Conservation (phyloP, 1,140 invertebrate genomes). For the Aphaenogaster ashmeadi region DNA sequence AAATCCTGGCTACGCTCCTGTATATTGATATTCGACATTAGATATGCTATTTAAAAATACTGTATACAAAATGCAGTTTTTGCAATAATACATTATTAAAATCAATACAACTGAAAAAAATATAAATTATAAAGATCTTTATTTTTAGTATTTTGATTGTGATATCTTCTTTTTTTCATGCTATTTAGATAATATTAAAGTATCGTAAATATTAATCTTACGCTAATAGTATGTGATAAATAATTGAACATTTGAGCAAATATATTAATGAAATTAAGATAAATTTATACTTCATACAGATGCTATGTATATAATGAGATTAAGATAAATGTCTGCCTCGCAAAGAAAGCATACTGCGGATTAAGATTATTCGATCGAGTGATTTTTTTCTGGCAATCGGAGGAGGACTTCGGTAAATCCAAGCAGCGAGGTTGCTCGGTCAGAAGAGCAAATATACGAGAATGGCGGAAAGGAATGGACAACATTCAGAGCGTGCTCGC, state of each 20-base stretch:
- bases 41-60: not conserved
- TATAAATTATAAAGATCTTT: not conserved
- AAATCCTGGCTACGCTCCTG: too few species aligned
- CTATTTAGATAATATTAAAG: not conserved
- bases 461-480: constrained; percentile 26
- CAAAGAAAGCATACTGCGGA: not conserved
- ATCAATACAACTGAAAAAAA: not conserved
- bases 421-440: constrained; percentile 50
- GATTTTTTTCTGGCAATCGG: constrained; percentile 50
- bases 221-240: not conserved
- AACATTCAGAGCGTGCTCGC: constrained; percentile 44
- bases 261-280: not conserved
- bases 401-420: constrained; percentile 63
- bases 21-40: not conserved
- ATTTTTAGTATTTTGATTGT: not conserved
- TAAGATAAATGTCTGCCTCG: constrained; percentile 7
- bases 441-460: constrained; percentile 52
- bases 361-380: constrained; percentile 72
- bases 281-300: not conserved
- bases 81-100: not conserved
- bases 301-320: not conserved
- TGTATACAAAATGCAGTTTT: not conserved
- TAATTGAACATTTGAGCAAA: not conserved
- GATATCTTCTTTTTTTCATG: not conserved
- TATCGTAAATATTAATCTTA: not conserved